A percentile compares a stretch with the other conserved stretches of the same genome.
phyloP scores from a whole-genome alignment of 23 tunicate genomes.

The Halocynthia roretzi region DNA sequence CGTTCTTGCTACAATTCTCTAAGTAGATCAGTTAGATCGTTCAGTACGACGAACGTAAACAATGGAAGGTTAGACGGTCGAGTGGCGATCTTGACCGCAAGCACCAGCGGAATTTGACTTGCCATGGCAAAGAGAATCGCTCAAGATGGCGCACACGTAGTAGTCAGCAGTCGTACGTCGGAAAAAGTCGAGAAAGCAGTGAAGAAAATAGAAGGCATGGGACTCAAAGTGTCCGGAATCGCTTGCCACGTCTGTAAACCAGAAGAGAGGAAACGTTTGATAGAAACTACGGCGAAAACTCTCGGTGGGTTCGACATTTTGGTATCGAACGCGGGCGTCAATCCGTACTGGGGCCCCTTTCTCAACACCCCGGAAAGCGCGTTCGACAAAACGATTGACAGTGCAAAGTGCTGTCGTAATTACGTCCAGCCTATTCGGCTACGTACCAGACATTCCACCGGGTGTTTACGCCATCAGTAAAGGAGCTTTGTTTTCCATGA shows the following conservation, averaged over 20 bases:
- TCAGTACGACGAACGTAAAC: no score
- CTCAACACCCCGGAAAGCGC: conserved; percentile 60
- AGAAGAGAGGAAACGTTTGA: conserved; percentile 28
- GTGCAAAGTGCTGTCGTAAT: conserved; percentile 28
- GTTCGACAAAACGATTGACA: conserved; percentile 62
- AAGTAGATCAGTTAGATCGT: no score
- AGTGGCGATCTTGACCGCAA: conserved; percentile 71
- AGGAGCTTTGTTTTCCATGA: conserved; percentile 47
- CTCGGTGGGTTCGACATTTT: conserved; percentile 47
- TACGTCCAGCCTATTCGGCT: conserved; percentile 47
- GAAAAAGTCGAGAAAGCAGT: conserved; percentile 55
- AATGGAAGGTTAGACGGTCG: not conserved
- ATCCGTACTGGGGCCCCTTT: conserved; percentile 65
- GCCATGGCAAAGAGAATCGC: conserved; percentile 49
- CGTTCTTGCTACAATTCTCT: no score
- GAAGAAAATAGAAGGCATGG: conserved; percentile 15
- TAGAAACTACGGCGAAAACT: conserved; percentile 16
- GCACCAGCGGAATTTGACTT: conserved; percentile 38
- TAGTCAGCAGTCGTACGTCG: conserved; percentile 54
- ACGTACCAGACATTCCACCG: conserved; percentile 21
- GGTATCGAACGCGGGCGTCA: conserved; percentile 78
- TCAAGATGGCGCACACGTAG: conserved; percentile 73
- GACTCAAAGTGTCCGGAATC: conserved; percentile 38
- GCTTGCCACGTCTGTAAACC: conserved; percentile 72
- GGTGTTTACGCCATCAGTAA: conserved; percentile 60